Evolutionary conservation across 2,113 vertebrate species (phyloP).

Genomic region (Esox niger): DNA sequence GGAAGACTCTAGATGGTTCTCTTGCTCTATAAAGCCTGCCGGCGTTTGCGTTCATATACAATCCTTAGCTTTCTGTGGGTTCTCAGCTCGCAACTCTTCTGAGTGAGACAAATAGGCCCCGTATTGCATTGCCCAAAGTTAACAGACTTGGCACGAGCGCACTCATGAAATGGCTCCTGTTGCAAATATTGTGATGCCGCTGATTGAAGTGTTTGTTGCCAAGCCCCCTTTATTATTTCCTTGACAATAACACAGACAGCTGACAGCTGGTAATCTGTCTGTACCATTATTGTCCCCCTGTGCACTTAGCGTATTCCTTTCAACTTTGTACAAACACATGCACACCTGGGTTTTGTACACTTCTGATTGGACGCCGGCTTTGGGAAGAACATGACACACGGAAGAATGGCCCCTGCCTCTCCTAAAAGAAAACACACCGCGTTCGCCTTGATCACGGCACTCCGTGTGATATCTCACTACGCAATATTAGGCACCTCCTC

Average conservation of each 20-base stretch:
- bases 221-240: conserved; percentile 3
- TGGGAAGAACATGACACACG: too few species aligned
- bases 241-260: conserved; percentile 14
- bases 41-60: not conserved
- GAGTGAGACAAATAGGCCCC: not conserved
- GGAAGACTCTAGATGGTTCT: not conserved
- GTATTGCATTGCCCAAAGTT: conserved; percentile 16
- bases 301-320: conserved; percentile 20
- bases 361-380: not conserved
- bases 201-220: conserved; percentile 15
- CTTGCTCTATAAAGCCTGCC: not conserved
- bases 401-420: too few species aligned
- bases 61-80: too few species aligned
- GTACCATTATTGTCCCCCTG: conserved; percentile 8
- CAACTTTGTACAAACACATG: conserved; percentile 17
- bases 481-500: too few species aligned
- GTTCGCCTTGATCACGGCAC: not conserved
- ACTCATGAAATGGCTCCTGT: conserved; percentile 8
- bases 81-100: not conserved
- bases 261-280: conserved; percentile 29
- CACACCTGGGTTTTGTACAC: not conserved
- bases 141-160: conserved; percentile 23
- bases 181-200: conserved; percentile 24
- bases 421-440: too few species aligned
- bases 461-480: too few species aligned